Conservation (phyloP, 2,888 invertebrate genomes). For the Calliopum simillimum region DNA sequence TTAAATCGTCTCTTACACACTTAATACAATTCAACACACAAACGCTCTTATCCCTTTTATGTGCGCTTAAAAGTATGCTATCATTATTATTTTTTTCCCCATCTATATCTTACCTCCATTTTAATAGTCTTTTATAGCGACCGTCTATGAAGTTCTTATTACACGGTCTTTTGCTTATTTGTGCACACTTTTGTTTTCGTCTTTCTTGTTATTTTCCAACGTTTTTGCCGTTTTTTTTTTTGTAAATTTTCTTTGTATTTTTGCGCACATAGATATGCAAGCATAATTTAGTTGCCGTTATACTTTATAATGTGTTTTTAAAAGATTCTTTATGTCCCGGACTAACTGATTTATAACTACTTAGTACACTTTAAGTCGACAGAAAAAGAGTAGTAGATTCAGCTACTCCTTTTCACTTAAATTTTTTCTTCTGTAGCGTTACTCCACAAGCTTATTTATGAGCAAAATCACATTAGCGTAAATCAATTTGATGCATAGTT, state of each 20-base stretch:
- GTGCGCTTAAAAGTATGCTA: no score
- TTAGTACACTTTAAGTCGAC: conserved; percentile 5
- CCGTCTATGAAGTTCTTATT: not conserved
- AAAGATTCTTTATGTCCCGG: conserved; percentile 1
- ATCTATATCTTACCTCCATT: no score
- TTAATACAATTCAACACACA: no score
- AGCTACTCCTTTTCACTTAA: not conserved
- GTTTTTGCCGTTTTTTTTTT: not conserved
- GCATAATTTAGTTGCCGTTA: conserved; percentile 4
- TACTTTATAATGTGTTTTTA: conserved; percentile 4
- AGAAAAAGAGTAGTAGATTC: no score
- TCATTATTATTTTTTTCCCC: no score
- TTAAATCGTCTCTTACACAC: no score
- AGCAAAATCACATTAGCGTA: conserved; percentile 20
- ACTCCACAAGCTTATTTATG: not conserved
- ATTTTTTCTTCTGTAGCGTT: not conserved
- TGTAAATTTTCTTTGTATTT: no score
- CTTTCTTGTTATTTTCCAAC: not conserved
- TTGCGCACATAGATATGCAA: conserved; percentile 21
- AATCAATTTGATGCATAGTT: conserved; percentile 9
- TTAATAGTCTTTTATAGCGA: no score
- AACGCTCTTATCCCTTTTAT: no score
- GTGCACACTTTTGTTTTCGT: not conserved
- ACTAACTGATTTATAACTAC: conserved; percentile 7
- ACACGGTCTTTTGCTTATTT: not conserved